A percentile compares a stretch with the other conserved stretches of the same genome.
phyloP scores from a whole-genome alignment of 2,797 vertebrate genomes.

The Argya squamiceps region DNA sequence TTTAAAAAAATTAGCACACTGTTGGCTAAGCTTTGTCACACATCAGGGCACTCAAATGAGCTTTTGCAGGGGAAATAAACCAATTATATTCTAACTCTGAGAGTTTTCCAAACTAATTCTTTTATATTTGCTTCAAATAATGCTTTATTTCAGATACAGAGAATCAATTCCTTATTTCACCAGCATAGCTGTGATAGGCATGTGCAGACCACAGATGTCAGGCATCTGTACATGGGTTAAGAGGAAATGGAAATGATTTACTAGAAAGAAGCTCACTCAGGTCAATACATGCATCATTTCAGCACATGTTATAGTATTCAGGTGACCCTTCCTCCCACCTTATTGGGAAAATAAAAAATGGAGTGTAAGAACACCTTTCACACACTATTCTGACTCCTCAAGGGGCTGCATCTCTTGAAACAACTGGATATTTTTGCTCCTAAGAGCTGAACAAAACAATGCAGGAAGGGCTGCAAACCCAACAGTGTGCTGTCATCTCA shows the following conservation, averaged over 20 bases:
- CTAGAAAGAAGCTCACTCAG: neutral
- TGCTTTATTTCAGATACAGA: neutral
- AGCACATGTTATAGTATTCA: neutral
- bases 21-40: neutral
- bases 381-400: neutral
- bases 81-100: neutral
- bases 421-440: rapidly evolving
- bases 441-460: neutral
- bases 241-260: neutral
- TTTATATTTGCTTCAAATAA: neutral
- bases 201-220: neutral
- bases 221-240: rapidly evolving
- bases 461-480: neutral
- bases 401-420: neutral
- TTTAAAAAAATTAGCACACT: neutral
- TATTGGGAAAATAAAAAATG: rapidly evolving
- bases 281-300: neutral
- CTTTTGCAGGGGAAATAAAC: neutral
- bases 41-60: neutral
- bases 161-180: neutral
- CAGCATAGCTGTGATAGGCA: neutral
- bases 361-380: neutral
- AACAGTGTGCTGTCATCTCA: neutral
- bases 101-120: neutral
- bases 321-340: neutral